Evolutionary conservation across 2,888 invertebrate species (phyloP), one percentile per base, ranked within the genome.

Genomic region (Mechanitis mazaeus): DNA sequence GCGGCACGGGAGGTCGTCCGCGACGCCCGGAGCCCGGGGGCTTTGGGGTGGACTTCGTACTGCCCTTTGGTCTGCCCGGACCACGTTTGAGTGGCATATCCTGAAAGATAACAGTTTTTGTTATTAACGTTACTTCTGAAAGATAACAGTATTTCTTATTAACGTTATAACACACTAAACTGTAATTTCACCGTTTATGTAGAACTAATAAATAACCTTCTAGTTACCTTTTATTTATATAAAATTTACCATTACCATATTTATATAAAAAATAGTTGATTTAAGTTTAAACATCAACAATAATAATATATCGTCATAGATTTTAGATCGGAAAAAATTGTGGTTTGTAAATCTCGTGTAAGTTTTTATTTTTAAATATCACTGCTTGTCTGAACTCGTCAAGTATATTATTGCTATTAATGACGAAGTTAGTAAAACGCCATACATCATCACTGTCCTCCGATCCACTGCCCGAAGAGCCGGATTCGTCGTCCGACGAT

Each of bases 1-100:
- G 85, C 63, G 89, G 88, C 64, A 88, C 88, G 65, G 88, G 88
- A 59, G 89, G 90, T 1, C 88, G 77, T 63, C 89, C 90, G 55
- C 88, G 84, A 69, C 20, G 69, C 54, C 57, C 73, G 69, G 42
- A 68, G 20, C 33, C 64, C 66, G 61, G 54, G 55, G 61, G 69
- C 63, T 56, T 56, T 33, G 56, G 56, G 57, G 58, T 63, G 35
- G 67, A 63, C 70, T 77, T 80, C 78, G 85, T 87, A 11, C 82
- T 79, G n/a, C 87, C 86, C 83, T 68, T 68, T 60, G 89, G 88
- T 76, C 89, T 82, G 0, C 90, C 90, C 1, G 89, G 90, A 0
- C 84, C 81, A 33, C 87, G 84, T 69, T 88, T 88, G 46, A 84
- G 71, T 0, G 85, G 85, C 55, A 76, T 75, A 45, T 84, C 84